Evolutionary conservation across 1,140 invertebrate species (phyloP).

Genomic region (Aphaenogaster ashmeadi): DNA sequence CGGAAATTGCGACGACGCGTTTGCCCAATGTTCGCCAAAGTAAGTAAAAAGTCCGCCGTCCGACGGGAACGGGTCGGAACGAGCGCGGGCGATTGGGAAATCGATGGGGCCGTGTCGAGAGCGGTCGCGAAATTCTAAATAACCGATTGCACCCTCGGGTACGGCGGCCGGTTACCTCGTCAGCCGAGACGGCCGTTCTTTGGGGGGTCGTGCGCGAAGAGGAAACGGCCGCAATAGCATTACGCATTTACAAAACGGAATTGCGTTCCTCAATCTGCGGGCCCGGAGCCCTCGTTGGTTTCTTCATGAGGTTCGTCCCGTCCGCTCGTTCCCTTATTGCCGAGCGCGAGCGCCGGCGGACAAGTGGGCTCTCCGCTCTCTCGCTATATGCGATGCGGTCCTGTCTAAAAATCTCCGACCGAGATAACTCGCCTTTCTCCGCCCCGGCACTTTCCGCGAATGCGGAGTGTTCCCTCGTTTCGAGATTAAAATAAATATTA

Average conservation of each 20-base stretch:
- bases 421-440: conserved; percentile 31
- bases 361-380: background rate
- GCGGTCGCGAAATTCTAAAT: conserved; percentile 80
- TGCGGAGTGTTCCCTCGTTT: conserved; percentile 15
- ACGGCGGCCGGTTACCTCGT: background rate
- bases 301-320: conserved; percentile 70
- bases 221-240: conserved; percentile 55
- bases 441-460: conserved; percentile 29
- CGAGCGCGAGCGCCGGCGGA: background rate
- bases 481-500: conserved; percentile 62
- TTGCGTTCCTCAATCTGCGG: conserved; percentile 78
- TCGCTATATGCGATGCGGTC: conserved; percentile 4
- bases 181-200: conserved; percentile 52
- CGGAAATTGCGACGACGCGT: conserved; percentile 40
- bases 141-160: conserved; percentile 80
- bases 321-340: conserved; percentile 37
- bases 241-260: conserved; percentile 82
- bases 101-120: conserved; percentile 66
- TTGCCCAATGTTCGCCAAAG: conserved; percentile 12
- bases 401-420: conserved; percentile 40
- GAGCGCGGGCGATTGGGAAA: conserved; percentile 67
- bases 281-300: conserved; percentile 58
- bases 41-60: conserved; percentile 47
- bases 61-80: background rate
- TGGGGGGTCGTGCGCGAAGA: conserved; percentile 33